Evolutionary conservation across 2,113 vertebrate genomes (phyloP).

Genomic region (Dipodomys spectabilis): DNA sequence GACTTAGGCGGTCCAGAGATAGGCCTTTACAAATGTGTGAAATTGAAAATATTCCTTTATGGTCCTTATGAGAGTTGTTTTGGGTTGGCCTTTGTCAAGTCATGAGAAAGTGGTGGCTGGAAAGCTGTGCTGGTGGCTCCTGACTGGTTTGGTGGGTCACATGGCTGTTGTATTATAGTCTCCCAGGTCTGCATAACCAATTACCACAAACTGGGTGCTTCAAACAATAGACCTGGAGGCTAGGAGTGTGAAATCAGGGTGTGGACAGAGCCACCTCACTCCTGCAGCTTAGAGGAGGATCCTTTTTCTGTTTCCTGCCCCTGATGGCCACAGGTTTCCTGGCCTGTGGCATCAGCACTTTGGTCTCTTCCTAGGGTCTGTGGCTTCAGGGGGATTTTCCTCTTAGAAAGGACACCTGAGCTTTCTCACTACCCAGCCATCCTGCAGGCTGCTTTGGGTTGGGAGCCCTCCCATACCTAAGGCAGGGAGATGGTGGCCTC

Average conservation of each 20-base stretch:
- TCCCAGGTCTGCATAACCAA: neutral
- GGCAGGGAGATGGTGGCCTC: neutral
- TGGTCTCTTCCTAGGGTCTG: neutral
- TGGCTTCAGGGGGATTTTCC: neutral
- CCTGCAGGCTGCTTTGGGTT: neutral
- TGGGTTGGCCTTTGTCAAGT: neutral
- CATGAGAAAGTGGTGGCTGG: too few relatives aligned
- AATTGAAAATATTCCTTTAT: neutral
- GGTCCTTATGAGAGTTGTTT: neutral
- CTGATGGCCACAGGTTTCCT: neutral
- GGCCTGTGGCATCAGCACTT: neutral
- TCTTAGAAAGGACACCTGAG: neutral
- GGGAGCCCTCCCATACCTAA: neutral
- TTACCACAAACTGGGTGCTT: neutral
- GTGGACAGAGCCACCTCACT: neutral
- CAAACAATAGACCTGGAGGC: neutral
- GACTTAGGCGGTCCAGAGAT: neutral
- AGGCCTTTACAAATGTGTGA: neutral
- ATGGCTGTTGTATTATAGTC: rapidly evolving
- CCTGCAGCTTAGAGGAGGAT: too few relatives aligned
- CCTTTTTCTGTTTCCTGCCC: neutral
- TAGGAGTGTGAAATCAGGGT: neutral
- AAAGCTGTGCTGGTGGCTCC: neutral
- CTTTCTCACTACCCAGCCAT: too few relatives aligned
- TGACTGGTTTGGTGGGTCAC: neutral